Conservation (phyloP, 1,140 invertebrate species). For the Tachypleus tridentatus region DNA sequence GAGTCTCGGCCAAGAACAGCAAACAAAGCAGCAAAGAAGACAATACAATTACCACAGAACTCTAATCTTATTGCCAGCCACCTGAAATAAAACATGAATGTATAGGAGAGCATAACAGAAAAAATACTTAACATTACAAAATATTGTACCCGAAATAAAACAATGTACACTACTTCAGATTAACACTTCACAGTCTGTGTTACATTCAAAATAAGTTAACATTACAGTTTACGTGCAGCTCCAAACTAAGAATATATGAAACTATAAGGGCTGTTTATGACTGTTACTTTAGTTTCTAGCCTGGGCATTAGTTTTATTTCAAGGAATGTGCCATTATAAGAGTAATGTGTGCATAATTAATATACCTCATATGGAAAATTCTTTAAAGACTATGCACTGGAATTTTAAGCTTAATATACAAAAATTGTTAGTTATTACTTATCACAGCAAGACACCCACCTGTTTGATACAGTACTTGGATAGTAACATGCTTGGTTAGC, state of each 20-base stretch:
- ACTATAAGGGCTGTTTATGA: too few species aligned
- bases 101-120: conserved; percentile 51
- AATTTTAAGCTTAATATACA: too few species aligned
- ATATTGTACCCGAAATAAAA: conserved; percentile 40
- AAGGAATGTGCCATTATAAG: too few species aligned
- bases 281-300: too few species aligned
- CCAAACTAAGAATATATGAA: conserved; percentile 32
- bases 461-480: conserved; percentile 72
- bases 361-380: too few species aligned
- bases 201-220: conserved; percentile 29
- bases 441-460: conserved; percentile 30
- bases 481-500: conserved; percentile 79
- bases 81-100: conserved; percentile 8
- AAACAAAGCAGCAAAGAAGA: conserved; percentile 76
- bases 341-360: too few species aligned
- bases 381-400: too few species aligned
- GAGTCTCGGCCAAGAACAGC: conserved; percentile 58
- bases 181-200: conserved; percentile 8
- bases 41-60: conserved; percentile 74
- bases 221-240: conserved; percentile 38
- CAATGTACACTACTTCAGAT: conserved; percentile 35
- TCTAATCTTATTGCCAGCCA: conserved; percentile 84
- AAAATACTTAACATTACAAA: conserved; percentile 40
- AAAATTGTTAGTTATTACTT: too few species aligned
- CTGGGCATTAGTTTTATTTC: too few species aligned